phyloP scores from a whole-genome alignment of 2,888 invertebrate species.

The Ormyrus thymus region DNA sequence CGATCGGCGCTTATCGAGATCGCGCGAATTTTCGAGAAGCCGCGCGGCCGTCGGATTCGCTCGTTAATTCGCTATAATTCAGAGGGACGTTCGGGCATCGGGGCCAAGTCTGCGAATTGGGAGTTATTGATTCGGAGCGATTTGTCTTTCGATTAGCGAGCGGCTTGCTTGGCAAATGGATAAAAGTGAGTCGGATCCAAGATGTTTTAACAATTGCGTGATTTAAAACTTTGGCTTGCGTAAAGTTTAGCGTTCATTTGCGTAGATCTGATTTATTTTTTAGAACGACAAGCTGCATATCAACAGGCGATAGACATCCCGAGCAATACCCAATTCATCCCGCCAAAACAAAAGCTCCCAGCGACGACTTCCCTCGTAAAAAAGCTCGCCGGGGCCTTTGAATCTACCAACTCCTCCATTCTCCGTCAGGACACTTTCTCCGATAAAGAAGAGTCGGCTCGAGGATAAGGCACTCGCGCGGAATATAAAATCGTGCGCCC shows the following conservation, averaged over 20 bases:
- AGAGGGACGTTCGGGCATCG: background rate
- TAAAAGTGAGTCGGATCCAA: no score
- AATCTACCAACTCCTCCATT: background rate
- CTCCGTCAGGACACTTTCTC: background rate
- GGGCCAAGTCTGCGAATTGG: background rate
- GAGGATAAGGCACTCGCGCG: conserved; percentile 46
- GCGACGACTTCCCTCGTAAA: no score
- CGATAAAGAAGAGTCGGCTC: background rate
- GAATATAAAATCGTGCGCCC: conserved; percentile 61
- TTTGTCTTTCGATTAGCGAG: no score
- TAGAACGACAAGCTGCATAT: no score
- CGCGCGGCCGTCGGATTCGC: background rate
- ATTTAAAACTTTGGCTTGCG: no score
- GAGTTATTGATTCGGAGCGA: background rate
- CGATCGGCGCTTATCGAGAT: conserved; percentile 23
- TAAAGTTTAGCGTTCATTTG: no score
- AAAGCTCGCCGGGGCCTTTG: background rate
- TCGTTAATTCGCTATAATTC: conserved; percentile 28
- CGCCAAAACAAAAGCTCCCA: no score
- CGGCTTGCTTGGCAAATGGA: no score
- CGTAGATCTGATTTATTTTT: no score
- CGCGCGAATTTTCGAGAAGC: conserved; percentile 24
- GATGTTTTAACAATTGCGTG: no score
- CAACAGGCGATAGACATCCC: no score
- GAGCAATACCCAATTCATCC: no score